Evolutionary conservation across 2,113 vertebrate species (phyloP), one percentile per base, ranked within the genome.

Genomic region (Coregonus clupeaformis): DNA sequence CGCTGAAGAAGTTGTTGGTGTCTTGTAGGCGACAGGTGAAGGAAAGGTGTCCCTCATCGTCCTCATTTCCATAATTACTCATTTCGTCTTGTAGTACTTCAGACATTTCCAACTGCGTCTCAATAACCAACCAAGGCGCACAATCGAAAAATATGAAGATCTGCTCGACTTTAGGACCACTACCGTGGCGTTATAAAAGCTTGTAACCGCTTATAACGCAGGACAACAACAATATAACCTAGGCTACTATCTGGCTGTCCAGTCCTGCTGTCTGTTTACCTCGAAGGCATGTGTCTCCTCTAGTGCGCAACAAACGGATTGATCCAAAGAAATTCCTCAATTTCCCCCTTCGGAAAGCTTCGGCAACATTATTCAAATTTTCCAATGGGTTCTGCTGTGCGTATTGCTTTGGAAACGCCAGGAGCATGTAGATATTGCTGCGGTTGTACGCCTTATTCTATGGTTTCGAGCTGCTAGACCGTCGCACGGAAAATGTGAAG

Each of bases 1-100:
- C 96, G 74, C 85, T 94, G 88, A 96, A 97, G 95, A 97, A 98
- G 92, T 96, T 95, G 93, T 96, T 97, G 94, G 96, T 98, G 90
- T 97, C 97, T 92, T 97, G 97, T 70, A 98, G 96, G 87, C 97
- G 97, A 92, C 96, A 98, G 94, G 96, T 97, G 94, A 98, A 98
- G 89, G 97, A 96, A 86, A 98, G 94, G 89, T 98, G 96, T 85
- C 93, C 94, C 84, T 96, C 95, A 80, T 97, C 96, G 80, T 93
- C 91, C 84, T 97, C 96, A 82, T 95, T 91, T 89, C 95, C 94
- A 91, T 96, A 98, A 91, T 95, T 96, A 89, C 93, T 95, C 96
- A 97, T 96, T 90, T 98, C 97, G 75, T 98, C 97, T 85, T 98
- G 97, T 88, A 98, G 90, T 85, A 98, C 95, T 90, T 98, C 96